Base-by-base conservation (phyloP, 2,888 invertebrate genomes). In the Callinectes sapidus region DNA sequence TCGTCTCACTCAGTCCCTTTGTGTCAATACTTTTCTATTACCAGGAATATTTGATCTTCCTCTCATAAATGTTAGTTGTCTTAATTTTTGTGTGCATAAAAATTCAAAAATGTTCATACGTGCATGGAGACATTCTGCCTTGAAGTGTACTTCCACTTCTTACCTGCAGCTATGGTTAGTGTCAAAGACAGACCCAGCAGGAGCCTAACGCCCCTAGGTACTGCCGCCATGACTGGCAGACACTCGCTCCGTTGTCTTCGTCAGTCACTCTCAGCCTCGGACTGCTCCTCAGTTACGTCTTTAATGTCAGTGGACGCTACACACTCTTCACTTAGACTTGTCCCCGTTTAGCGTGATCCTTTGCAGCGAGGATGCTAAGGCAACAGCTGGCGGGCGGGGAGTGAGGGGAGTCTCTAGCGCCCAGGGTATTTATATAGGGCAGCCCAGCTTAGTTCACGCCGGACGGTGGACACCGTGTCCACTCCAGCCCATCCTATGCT, bases 361-460 rank as follows among this genome's bases (percentile, higher is more conserved):
- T 10, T 16, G 18, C 48, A 39, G 48, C n/a, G 87, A 54, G 54
- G 48, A 8, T 87, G 89, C 71, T 71, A n/a, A 77, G 77, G 71
- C 71, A 28, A 16, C 89, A 61, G 77, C 0, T 14, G 77, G 71
- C 89, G 42, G 89, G 48, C 48, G 2, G n/a, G 77, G 71, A 89
- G 89, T 89, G 89, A 89, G 89, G 89, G 89, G 77, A 89, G n/a
- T 2, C 18, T 39, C 23, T 39, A n/a, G 42, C 28, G 42, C 71
- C 48, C 23, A 39, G 42, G 42, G 71, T 77, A 89, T 89, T 89
- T 89, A 89, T 89, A 89, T 0, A 42, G 42, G 48, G 77, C 28
- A 89, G 42, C 42, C 13, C 14, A 42, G 71, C 71, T 32, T 14
- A 32, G 39, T 42, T 23, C 66, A 39, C 39, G 48, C 89, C 28